These are phyloP conservation scores for Folsomia manolachei DNA, from an alignment of 2,888 invertebrate species.

Conservation along the genomic window DNA sequence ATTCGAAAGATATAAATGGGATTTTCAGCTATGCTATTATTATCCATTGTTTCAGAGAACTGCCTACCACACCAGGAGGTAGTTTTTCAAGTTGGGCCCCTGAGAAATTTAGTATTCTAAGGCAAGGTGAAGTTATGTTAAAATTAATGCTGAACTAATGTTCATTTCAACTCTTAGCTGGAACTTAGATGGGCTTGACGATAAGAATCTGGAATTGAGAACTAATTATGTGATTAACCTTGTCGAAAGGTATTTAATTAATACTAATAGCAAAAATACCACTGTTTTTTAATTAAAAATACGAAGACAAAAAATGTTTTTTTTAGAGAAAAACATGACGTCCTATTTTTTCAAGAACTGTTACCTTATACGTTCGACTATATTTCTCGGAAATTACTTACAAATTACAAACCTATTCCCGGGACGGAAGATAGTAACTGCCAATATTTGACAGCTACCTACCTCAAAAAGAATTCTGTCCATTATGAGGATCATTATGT, in stretches of 20 bases:
- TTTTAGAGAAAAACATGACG: conserved; percentile 59
- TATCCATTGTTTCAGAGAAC: too few relatives aligned
- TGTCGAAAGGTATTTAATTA: conserved; percentile 57
- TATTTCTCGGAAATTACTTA: conserved; percentile 54
- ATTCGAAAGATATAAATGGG: too few relatives aligned
- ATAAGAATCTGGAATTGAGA: conserved; percentile 56
- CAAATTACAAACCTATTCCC: conserved; percentile 54
- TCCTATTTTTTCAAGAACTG: conserved; percentile 63
- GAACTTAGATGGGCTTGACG: conserved; percentile 63
- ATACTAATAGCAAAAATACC: too few relatives aligned
- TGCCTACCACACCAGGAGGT: not conserved
- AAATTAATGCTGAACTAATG: too few relatives aligned
- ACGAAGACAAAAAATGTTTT: not conserved
- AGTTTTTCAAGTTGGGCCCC: conserved; percentile 51
- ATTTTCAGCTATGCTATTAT: too few relatives aligned
- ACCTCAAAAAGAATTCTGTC: conserved; percentile 55
- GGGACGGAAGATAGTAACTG: conserved; percentile 51
- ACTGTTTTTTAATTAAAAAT: too few relatives aligned
- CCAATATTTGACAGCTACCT: conserved; percentile 57
- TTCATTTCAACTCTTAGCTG: too few relatives aligned
- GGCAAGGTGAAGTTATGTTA: too few relatives aligned
- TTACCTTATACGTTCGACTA: conserved; percentile 55
- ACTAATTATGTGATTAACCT: conserved; percentile 58
- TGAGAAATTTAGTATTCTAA: conserved; percentile 56
- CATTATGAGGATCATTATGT: conserved; percentile 55